Conservation (phyloP, 2,797 vertebrate genomes). For the Sardinella longiceps region DNA sequence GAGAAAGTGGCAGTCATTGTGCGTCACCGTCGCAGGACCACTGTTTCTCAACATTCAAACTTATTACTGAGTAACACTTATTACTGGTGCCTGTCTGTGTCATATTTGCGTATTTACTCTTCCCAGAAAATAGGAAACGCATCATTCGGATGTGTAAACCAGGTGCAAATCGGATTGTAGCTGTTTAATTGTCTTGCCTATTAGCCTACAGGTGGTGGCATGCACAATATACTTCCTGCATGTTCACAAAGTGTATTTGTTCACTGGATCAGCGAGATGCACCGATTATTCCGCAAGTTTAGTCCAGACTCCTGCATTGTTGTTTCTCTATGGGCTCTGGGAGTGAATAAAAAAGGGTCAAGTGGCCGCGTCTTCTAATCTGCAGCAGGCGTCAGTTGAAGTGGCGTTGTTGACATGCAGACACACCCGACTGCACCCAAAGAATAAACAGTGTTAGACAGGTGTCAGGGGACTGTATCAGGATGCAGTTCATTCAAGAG, state of each 20-base stretch:
- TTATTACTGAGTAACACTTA: background rate
- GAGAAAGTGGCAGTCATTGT: background rate
- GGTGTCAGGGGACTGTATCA: slow-evolving; percentile 16
- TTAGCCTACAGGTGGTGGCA: background rate
- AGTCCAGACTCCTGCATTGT: background rate
- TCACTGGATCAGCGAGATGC: slow-evolving; percentile 4
- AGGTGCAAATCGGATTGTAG: background rate
- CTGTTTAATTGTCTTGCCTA: background rate
- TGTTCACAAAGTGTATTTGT: background rate
- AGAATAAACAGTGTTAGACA: slow-evolving; percentile 36
- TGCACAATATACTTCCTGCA: background rate
- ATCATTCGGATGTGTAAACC: background rate
- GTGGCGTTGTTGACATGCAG: slow-evolving; percentile 44
- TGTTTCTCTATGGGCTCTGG: background rate
- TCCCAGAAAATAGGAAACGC: background rate
- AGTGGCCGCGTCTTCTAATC: slow-evolving; percentile 19
- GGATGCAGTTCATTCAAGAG: background rate
- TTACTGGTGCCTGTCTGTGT: background rate
- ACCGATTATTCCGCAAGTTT: background rate
- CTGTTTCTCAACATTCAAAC: background rate
- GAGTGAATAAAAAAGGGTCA: slow-evolving; percentile 32
- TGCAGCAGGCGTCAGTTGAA: slow-evolving; percentile 37
- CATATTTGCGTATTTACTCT: background rate
- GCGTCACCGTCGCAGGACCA: background rate
- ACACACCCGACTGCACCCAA: slow-evolving; percentile 38